These are phyloP conservation scores for Xenentodon cancila DNA, from an alignment of 2,797 vertebrate genomes.

Conservation along the genomic window DNA sequence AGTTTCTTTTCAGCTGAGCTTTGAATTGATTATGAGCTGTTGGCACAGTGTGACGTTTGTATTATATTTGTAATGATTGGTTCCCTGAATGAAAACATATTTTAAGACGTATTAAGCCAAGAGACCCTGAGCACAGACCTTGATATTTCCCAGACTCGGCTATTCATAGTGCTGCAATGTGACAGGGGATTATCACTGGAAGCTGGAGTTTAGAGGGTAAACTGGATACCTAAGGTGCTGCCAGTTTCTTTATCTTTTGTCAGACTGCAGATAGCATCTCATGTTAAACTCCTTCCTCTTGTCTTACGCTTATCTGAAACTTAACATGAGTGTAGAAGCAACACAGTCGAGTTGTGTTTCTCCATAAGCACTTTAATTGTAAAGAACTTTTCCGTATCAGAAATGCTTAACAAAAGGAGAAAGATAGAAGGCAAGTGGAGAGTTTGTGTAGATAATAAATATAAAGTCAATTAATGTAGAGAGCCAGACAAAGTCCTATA, in stretches of 20 bases:
- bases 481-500: conserved; percentile 17
- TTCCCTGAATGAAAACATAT: neutral
- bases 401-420: conserved; percentile 3
- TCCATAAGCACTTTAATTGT: too few species aligned
- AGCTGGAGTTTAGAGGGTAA: conserved; percentile 38
- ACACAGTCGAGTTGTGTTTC: too few species aligned
- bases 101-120: conserved; percentile 1
- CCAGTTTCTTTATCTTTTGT: conserved; percentile 65
- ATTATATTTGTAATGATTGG: conserved; percentile 7
- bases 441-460: conserved; percentile 9
- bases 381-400: conserved; percentile 9
- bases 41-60: neutral
- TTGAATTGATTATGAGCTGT: conserved; percentile 16
- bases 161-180: conserved; percentile 9
- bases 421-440: neutral
- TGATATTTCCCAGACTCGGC: conserved; percentile 7
- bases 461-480: conserved; percentile 43
- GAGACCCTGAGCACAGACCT: neutral
- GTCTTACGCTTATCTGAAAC: too few species aligned
- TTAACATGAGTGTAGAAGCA: too few species aligned
- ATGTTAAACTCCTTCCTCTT: conserved; percentile 42
- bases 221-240: conserved; percentile 50
- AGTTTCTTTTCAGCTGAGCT: conserved; percentile 10
- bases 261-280: conserved; percentile 56
- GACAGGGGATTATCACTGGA: conserved; percentile 43